phyloP scores from a whole-genome alignment of 2,888 invertebrate genomes.

The Beris chalybata region DNA sequence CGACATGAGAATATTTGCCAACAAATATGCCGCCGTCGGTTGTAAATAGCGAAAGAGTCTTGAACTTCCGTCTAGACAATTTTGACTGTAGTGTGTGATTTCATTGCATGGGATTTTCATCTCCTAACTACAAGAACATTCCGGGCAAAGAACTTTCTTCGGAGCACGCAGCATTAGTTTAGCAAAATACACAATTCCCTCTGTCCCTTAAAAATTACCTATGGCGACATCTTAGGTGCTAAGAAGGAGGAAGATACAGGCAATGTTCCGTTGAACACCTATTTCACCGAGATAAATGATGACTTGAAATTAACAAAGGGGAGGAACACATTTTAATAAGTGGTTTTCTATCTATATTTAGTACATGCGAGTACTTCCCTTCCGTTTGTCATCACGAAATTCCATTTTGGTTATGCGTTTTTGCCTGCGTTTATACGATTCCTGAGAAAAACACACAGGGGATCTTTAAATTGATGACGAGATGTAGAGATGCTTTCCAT shows the following conservation, averaged over 20 bases:
- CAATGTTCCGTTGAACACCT: no score
- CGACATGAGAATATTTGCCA: no score
- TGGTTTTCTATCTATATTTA: conserved; percentile 18
- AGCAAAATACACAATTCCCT: no score
- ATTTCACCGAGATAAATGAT: no score
- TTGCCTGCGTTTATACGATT: background rate
- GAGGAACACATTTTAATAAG: no score
- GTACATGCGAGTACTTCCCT: conserved; percentile 16
- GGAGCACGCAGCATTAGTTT: no score
- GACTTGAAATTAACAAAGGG: no score
- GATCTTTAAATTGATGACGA: conserved; percentile 15
- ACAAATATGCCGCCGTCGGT: background rate
- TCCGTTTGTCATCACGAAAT: conserved; percentile 25
- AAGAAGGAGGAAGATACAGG: no score
- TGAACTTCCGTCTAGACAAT: conserved; percentile 33
- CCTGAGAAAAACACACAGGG: conserved; percentile 21
- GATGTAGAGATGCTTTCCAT: background rate
- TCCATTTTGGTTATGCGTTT: conserved; percentile 21
- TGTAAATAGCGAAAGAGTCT: conserved; percentile 27
- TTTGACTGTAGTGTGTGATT: conserved; percentile 24
- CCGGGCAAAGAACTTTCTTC: no score
- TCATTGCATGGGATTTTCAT: conserved; percentile 19
- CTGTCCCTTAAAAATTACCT: no score
- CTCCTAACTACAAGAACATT: no score
- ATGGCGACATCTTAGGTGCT: no score